These are phyloP conservation scores for Calliopum simillimum DNA, from an alignment of 2,888 invertebrate genomes.

Conservation along the genomic window DNA sequence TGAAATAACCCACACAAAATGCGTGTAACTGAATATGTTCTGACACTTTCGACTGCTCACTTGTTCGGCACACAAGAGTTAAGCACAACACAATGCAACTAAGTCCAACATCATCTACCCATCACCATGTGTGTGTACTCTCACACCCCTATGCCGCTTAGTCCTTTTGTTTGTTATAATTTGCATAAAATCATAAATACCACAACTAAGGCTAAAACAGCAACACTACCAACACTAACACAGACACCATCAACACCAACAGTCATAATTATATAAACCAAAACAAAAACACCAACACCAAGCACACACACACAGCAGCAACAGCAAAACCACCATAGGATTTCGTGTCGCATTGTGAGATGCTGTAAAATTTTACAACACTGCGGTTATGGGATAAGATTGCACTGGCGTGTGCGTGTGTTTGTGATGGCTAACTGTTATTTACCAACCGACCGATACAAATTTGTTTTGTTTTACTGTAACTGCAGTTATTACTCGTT, in stretches of 20 bases:
- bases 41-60: not conserved
- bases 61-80: not conserved
- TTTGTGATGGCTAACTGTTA: no score
- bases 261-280: not conserved
- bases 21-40: not conserved
- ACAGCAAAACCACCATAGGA: constrained; percentile 25
- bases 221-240: constrained; percentile 13
- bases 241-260: constrained; percentile 9
- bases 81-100: not conserved
- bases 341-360: constrained; percentile 18
- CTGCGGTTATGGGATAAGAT: constrained; percentile 10
- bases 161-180: constrained; percentile 2
- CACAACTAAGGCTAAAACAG: not conserved
- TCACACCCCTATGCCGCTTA: not conserved
- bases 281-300: constrained; percentile 10
- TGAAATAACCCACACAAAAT: not conserved
- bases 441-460: no score
- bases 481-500: no score
- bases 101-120: not conserved
- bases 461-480: no score
- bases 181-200: constrained; percentile 21
- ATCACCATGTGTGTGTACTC: no score
- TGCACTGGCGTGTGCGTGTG: not conserved
- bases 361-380: constrained; percentile 34
- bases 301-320: constrained; percentile 7